A percentile compares a stretch with the other conserved stretches of the same genome.
phyloP scores from a whole-genome alignment of 64 coral and sea anemone genomes.

The Porites lutea region DNA sequence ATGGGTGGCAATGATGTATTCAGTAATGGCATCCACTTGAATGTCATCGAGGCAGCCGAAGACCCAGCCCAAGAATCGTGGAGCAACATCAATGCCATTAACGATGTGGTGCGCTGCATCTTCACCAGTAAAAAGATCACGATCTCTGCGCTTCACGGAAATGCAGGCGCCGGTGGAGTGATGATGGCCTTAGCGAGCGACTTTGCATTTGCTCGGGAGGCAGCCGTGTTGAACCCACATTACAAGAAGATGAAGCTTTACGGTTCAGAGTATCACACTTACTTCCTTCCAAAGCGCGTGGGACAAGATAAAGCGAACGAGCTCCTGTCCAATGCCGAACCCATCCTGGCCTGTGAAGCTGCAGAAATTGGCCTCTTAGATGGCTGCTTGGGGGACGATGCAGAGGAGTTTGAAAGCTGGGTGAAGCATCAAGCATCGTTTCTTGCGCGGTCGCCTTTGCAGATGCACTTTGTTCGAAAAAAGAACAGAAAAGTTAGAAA shows the following conservation, averaged over 20 bases:
- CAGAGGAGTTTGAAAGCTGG: conserved; percentile 26
- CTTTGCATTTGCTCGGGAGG: conserved; percentile 59
- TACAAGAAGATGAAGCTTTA: conserved; percentile 75
- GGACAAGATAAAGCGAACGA: conserved; percentile 37
- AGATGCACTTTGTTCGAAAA: background rate
- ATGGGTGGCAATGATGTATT: conserved; percentile 77
- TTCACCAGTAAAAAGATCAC: conserved; percentile 74
- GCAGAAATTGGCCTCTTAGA: conserved; percentile 53
- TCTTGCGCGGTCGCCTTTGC: conserved; percentile 17
- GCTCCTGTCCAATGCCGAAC: conserved; percentile 38
- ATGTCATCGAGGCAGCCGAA: conserved; percentile 61
- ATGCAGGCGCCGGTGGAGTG: conserved; percentile 76
- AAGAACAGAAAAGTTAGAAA: conserved; percentile 40
- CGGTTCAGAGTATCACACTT: conserved; percentile 82
- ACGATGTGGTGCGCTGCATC: conserved; percentile 67
- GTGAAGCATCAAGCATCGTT: conserved; percentile 36
- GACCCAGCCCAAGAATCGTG: conserved; percentile 61
- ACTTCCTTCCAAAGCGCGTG: conserved; percentile 64
- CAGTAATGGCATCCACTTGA: conserved; percentile 86
- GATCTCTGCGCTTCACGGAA: conserved; percentile 67
- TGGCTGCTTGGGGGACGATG: background rate
- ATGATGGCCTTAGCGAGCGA: conserved; percentile 82
- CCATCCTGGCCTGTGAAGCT: conserved; percentile 30
- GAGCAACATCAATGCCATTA: conserved; percentile 82
- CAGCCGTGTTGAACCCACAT: conserved; percentile 76